A percentile compares a stretch with the other conserved stretches of the same genome.
Conservation (phyloP, 1,140 invertebrate genomes). For the Ooceraea biroi region DNA sequence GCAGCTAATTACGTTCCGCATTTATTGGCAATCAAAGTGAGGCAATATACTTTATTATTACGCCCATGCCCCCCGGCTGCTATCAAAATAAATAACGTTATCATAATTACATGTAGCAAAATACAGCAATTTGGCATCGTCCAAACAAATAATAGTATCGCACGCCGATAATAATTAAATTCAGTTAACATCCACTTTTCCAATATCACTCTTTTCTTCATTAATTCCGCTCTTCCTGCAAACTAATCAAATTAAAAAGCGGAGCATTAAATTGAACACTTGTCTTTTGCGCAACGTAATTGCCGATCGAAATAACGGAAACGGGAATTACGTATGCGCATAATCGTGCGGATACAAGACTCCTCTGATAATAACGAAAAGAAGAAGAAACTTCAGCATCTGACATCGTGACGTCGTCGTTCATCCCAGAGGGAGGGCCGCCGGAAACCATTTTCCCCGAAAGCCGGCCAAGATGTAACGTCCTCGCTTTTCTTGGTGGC, state of each 20-base stretch:
- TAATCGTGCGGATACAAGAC: background rate
- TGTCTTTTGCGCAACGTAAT: background rate
- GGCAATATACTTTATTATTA: constrained; percentile 31
- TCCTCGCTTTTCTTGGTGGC: constrained; percentile 26
- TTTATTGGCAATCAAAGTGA: constrained; percentile 49
- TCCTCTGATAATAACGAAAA: background rate
- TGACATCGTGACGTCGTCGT: background rate
- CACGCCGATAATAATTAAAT: constrained; percentile 46
- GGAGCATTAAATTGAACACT: background rate
- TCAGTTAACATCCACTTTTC: constrained; percentile 39
- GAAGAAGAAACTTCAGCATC: background rate
- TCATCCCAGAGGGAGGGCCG: background rate
- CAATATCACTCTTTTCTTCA: constrained; percentile 29
- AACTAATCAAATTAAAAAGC: background rate
- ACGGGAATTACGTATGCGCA: constrained; percentile 8
- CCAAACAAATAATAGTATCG: constrained; percentile 29
- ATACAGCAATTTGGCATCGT: constrained; percentile 11
- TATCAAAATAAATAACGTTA: constrained; percentile 57
- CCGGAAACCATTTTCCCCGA: constrained; percentile 30
- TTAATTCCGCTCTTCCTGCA: background rate
- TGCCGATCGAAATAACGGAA: background rate
- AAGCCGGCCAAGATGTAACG: constrained; percentile 36
- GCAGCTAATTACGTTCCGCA: constrained; percentile 15
- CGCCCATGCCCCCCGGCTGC: background rate
- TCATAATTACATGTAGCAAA: constrained; percentile 47